Percentiles rank a stretch among this genome's conserved stretches.
These are phyloP conservation scores for Eira barbara DNA, from an alignment of 2,113 vertebrate species.

Conservation along the genomic window DNA sequence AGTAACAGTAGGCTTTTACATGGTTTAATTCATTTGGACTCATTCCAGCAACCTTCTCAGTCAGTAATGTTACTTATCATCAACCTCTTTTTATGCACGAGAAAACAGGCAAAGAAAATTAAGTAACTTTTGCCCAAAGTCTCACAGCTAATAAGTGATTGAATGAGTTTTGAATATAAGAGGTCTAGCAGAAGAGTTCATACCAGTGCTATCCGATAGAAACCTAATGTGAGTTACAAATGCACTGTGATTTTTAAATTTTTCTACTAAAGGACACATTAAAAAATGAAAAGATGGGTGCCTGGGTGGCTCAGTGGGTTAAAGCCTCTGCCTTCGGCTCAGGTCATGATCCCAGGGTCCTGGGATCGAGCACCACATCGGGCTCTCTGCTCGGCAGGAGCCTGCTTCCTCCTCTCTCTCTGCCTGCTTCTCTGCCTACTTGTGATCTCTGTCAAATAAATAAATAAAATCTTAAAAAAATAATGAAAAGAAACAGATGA, in stretches of 20 bases:
- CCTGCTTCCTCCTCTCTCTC: no score
- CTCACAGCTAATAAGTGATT: background rate
- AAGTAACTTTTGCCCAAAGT: background rate
- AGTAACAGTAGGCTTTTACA: background rate
- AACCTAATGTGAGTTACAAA: background rate
- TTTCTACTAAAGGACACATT: background rate
- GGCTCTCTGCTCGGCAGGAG: no score
- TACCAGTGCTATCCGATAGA: background rate
- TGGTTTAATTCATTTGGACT: background rate
- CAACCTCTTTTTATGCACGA: background rate
- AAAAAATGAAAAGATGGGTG: background rate
- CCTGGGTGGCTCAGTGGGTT: no score
- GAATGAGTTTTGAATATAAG: background rate
- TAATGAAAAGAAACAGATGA: background rate
- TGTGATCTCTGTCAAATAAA: no score
- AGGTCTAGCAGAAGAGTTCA: background rate
- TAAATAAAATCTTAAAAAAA: no score
- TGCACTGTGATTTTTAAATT: background rate
- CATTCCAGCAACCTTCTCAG: background rate
- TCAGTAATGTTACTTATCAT: background rate
- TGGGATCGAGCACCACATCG: no score
- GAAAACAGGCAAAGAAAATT: background rate
- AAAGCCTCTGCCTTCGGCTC: no score
- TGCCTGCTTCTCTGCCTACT: no score
- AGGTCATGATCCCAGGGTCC: no score